Evolutionary conservation across 2,797 vertebrate species (phyloP).

Genomic region (Scyliorhinus canicula): DNA sequence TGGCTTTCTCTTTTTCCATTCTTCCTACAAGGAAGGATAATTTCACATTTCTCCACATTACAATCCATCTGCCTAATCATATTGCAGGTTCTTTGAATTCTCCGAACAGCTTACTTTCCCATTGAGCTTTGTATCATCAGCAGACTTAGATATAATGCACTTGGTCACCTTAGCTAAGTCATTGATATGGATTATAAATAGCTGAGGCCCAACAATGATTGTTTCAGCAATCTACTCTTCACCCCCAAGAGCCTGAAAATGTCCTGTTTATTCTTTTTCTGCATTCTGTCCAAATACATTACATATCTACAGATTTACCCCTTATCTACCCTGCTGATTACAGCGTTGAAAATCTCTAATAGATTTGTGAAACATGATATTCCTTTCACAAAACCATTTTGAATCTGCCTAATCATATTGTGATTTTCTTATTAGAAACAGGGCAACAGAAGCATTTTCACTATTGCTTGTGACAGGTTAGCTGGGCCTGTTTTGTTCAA

Average conservation of each 20-base stretch:
- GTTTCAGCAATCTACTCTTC: neutral
- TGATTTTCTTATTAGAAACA: neutral
- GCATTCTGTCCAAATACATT: neutral
- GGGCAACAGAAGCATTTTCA: too few species aligned
- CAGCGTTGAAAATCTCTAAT: neutral
- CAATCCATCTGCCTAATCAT: neutral
- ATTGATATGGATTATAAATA: too few species aligned
- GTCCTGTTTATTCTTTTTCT: neutral
- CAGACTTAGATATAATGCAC: too few species aligned
- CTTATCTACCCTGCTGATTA: neutral
- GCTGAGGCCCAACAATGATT: neutral
- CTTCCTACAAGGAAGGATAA: neutral
- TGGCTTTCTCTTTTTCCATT: neutral
- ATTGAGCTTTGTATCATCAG: too few species aligned
- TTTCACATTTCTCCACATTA: neutral
- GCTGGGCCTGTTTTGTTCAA: too few species aligned
- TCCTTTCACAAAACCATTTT: neutral
- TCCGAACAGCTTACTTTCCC: neutral
- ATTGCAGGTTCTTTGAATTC: neutral
- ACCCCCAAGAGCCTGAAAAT: neutral
- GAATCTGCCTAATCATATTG: neutral
- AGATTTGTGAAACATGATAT: neutral
- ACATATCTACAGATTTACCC: neutral
- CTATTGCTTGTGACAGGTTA: too few species aligned
- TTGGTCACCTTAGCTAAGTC: too few species aligned